Conservation (phyloP, 2,888 invertebrate genomes). For the Dryococelus australis region DNA sequence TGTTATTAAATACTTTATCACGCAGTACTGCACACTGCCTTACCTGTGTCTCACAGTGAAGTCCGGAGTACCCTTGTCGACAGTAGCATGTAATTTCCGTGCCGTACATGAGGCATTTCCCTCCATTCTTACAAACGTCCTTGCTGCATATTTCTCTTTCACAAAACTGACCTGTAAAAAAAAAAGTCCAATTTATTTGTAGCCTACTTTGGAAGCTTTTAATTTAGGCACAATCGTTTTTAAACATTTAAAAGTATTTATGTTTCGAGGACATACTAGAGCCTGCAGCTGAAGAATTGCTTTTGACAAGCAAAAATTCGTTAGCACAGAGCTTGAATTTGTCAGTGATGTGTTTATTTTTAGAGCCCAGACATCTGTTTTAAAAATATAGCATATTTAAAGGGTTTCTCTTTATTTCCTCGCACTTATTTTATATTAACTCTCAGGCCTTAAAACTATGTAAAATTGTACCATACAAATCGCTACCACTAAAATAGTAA, state of each 20-base stretch:
- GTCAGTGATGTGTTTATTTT: too few relatives aligned
- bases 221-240: not conserved
- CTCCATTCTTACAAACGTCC: slow-evolving; percentile 38
- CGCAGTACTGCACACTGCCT: not conserved
- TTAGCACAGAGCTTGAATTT: too few relatives aligned
- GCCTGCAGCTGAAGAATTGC: too few relatives aligned
- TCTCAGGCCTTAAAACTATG: too few relatives aligned
- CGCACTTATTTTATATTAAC: too few relatives aligned
- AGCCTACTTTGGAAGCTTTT: not conserved
- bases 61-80: not conserved
- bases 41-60: not conserved
- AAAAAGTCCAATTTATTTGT: not conserved
- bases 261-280: too few relatives aligned
- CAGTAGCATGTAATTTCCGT: not conserved
- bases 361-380: too few relatives aligned
- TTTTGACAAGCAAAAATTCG: not conserved
- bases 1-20: too few relatives aligned
- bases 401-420: too few relatives aligned
- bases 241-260: not conserved
- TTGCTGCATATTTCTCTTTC: slow-evolving; percentile 38
- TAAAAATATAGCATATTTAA: too few relatives aligned
- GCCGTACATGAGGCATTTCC: slow-evolving; percentile 33
- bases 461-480: too few relatives aligned
- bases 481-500: too few relatives aligned
- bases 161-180: slow-evolving; percentile 42